Percentiles rank a stretch among this genome's conserved stretches.
Conservation (phyloP, 2,888 invertebrate species). For the Arge pagana region DNA sequence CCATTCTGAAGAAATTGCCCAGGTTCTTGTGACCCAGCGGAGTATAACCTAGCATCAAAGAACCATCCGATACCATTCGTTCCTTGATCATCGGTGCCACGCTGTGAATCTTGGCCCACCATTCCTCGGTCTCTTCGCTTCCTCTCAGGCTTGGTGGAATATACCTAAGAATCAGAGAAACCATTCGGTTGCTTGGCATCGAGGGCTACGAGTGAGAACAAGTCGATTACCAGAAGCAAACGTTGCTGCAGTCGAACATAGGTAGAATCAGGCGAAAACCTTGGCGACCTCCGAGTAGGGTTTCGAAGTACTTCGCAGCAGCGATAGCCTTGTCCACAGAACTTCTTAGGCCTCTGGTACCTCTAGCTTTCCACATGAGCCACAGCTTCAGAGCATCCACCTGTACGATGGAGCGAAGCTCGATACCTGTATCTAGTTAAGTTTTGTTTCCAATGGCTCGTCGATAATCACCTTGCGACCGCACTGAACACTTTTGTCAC, state of each 20-base stretch:
- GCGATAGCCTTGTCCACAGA: constrained; percentile 71
- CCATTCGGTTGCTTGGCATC: background rate
- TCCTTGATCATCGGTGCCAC: constrained; percentile 76
- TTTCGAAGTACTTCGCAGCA: constrained; percentile 63
- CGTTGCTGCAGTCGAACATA: constrained; percentile 75
- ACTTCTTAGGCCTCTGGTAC: constrained; percentile 64
- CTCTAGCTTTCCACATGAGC: constrained; percentile 88
- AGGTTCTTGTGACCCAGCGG: constrained; percentile 66
- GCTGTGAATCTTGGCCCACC: constrained; percentile 61
- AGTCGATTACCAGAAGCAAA: constrained; percentile 87
- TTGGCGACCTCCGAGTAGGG: constrained; percentile 59
- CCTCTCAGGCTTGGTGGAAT: constrained; percentile 61
- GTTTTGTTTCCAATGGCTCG: background rate
- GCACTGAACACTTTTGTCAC: constrained; percentile 89
- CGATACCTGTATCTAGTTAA: background rate
- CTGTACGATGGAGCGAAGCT: constrained; percentile 46
- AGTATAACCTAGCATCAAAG: constrained; percentile 77
- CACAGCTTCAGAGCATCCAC: constrained; percentile 91
- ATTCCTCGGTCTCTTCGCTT: constrained; percentile 57
- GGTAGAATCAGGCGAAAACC: constrained; percentile 70
- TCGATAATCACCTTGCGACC: constrained; percentile 74
- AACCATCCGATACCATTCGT: constrained; percentile 67
- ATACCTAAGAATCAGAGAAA: constrained; percentile 58
- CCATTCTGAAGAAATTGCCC: constrained; percentile 78
- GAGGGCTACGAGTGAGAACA: background rate